phyloP scores from a whole-genome alignment of 2,113 vertebrate species.

The Pelvicachromis taeniatus region DNA sequence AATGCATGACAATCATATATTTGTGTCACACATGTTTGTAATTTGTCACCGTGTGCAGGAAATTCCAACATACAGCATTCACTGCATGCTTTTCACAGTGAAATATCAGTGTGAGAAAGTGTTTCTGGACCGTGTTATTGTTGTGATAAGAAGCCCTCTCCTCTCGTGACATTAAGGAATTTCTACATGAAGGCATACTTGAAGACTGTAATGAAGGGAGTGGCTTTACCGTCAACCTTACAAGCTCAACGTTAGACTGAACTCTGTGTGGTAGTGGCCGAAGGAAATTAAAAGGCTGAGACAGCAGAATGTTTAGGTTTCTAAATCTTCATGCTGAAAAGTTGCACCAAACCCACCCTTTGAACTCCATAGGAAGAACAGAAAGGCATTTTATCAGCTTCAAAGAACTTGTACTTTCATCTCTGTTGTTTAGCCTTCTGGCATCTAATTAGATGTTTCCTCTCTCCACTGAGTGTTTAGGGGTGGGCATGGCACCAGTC shows the following conservation, averaged over 20 bases:
- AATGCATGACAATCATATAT: not conserved
- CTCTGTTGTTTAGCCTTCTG: constrained; percentile 52
- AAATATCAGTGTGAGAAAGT: constrained; percentile 1
- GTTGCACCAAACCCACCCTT: constrained; percentile 16
- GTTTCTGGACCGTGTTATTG: not conserved
- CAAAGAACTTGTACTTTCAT: constrained; percentile 42
- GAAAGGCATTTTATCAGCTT: constrained; percentile 59
- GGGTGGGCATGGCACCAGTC: constrained; percentile 53
- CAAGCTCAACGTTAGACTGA: not conserved
- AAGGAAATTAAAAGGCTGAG: constrained; percentile 56
- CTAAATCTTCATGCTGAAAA: constrained; percentile 15
- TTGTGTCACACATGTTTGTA: not conserved
- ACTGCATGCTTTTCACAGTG: not conserved
- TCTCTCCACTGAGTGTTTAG: constrained; percentile 15
- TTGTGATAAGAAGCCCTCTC: constrained; percentile 22
- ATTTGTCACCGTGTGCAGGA: not conserved
- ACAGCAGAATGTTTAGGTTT: constrained; percentile 47
- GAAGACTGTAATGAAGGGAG: constrained; percentile 48
- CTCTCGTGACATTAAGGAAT: constrained; percentile 23
- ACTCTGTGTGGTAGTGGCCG: constrained; percentile 17
- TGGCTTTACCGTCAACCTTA: constrained; percentile 12
- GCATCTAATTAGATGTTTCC: constrained; percentile 64
- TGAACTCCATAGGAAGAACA: constrained; percentile 38
- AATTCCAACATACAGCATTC: not conserved
- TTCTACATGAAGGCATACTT: not conserved